These are phyloP conservation scores for Amblyraja radiata DNA, from an alignment of 2,797 vertebrate species.

Conservation along the genomic window DNA sequence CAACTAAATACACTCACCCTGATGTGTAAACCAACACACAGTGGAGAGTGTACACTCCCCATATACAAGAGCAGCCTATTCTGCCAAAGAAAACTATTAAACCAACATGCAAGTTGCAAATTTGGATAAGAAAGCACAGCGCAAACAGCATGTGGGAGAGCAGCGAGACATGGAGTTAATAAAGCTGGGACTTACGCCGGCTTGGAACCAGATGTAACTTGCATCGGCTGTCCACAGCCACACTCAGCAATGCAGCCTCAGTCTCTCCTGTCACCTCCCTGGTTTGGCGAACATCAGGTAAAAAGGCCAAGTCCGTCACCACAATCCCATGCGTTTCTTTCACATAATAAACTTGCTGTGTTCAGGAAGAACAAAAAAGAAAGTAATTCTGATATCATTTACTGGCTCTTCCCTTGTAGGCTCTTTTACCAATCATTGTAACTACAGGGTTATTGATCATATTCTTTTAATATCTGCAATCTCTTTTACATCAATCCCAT, in stretches of 20 bases:
- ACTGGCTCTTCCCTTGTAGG: not conserved
- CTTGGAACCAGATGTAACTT: slow-evolving; percentile 74
- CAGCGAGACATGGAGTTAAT: not conserved
- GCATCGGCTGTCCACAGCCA: slow-evolving; percentile 90
- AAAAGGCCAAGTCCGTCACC: slow-evolving; percentile 82
- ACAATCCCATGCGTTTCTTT: slow-evolving; percentile 87
- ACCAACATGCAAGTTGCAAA: not conserved
- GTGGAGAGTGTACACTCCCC: not conserved
- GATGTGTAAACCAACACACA: not conserved
- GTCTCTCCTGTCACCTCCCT: slow-evolving; percentile 65
- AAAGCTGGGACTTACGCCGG: slow-evolving; percentile 63
- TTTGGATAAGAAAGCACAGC: not conserved
- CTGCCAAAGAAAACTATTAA: not conserved
- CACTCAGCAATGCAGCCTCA: slow-evolving; percentile 80
- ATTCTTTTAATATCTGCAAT: too few relatives aligned
- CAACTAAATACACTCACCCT: too few relatives aligned
- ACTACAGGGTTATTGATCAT: too few relatives aligned
- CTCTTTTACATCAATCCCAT: too few relatives aligned
- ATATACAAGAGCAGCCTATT: not conserved
- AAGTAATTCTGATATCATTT: not conserved
- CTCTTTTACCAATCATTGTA: too few relatives aligned
- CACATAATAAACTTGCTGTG: slow-evolving; percentile 80
- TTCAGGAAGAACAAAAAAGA: not conserved
- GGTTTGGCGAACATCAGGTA: slow-evolving; percentile 64
- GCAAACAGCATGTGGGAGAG: too few relatives aligned